Base-by-base conservation (phyloP, 1,140 invertebrate genomes). In the Drosophila parabipectinata region DNA sequence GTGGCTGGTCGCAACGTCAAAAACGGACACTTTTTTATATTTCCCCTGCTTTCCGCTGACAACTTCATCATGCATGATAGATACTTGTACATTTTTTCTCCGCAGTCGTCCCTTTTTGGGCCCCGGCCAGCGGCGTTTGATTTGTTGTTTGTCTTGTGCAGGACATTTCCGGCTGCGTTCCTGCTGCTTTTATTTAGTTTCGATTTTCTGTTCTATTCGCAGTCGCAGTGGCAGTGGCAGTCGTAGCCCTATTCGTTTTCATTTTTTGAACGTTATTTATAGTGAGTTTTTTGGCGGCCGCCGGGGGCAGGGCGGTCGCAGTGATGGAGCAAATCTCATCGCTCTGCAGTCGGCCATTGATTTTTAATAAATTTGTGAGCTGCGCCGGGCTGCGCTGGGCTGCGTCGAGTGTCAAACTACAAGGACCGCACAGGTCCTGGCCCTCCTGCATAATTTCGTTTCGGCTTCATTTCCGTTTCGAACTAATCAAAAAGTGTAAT, bases 401-500 rank as follows among this genome's bases (percentile, higher is more conserved):
- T 18, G 45, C 51, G 15, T 18, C 44, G 67, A 71, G 66, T 54
- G 39, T 51, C 45, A 48, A 82, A 83, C 64, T 69, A 79, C 63
- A 39, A 64, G 58, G 53, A 64, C 73, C 67, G 64, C 56, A 74
- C 62, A 44, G 34, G 48, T 30, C 26, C 52, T 28, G 39, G 41
- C 34, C 58, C 34, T 14, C 26, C 51, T 89, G 84, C 77, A 88
- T 88, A 88, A 88, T 89, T 89, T 89, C 84, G 80, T 89, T 89
- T 89, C 80, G 77, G 72, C 77, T 89, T 90, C 84, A 89, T 89
- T 89, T 89, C 84, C 84, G 85, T 84, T 89, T 80, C 79, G 77
- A 89, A 89, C 84, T 89, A 89, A 89, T 89, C 84, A 89, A 89
- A 89, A 89, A 89, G 84, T 89, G 84, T 89, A 89, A 89, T 89